Evolutionary conservation across 1,140 invertebrate genomes (phyloP).

Genomic region (Trachymyrmex septentrionalis): DNA sequence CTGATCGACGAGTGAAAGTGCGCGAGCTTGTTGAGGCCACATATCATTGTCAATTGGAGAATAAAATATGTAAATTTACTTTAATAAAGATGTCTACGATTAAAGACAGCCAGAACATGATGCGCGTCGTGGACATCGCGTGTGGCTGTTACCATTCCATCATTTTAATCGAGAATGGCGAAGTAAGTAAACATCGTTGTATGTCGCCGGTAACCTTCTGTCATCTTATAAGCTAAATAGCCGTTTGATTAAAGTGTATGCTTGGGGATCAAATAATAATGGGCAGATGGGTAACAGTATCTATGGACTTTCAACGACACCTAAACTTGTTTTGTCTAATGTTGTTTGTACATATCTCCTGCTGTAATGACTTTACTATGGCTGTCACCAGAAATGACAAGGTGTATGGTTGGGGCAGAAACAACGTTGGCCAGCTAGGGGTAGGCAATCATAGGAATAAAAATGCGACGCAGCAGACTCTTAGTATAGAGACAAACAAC

Average conservation of each 20-base stretch:
- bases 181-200: constrained; percentile 82
- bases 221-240: neutral
- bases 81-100: constrained; percentile 77
- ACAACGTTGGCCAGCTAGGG: constrained; percentile 88
- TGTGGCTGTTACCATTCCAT: constrained; percentile 90
- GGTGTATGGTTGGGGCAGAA: constrained; percentile 90
- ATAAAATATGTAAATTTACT: constrained; percentile 88
- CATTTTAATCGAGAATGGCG: constrained; percentile 88
- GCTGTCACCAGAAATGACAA: constrained; percentile 89
- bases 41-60: constrained; percentile 88
- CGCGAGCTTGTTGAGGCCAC: too few relatives aligned
- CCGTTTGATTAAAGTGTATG: constrained; percentile 86
- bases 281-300: constrained; percentile 88
- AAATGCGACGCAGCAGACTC: constrained; percentile 39
- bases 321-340: constrained; percentile 86
- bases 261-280: constrained; percentile 91
- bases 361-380: constrained; percentile 90
- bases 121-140: constrained; percentile 87
- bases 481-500: too few relatives aligned
- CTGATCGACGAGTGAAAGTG: too few relatives aligned
- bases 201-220: neutral
- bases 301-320: neutral
- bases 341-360: constrained; percentile 88
- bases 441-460: constrained; percentile 89
- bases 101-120: constrained; percentile 81